Conservation (phyloP, 2,113 vertebrate genomes). For the Zingel zingel region DNA sequence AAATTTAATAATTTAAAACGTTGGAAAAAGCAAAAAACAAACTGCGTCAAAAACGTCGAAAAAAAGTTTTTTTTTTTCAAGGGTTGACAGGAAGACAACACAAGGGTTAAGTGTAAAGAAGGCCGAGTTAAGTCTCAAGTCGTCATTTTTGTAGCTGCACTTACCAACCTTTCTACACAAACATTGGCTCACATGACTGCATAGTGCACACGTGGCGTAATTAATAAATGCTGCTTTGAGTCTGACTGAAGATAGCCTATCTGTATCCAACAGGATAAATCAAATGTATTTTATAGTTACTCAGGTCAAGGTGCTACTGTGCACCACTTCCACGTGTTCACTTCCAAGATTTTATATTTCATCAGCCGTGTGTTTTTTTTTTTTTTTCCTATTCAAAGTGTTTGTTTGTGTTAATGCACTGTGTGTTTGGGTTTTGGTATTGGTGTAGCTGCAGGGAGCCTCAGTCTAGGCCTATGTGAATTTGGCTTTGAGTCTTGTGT, state of each 20-base stretch:
- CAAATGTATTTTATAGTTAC: background rate
- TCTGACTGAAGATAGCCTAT: background rate
- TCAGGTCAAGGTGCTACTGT: background rate
- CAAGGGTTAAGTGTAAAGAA: no score
- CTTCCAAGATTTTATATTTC: background rate
- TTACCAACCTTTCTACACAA: background rate
- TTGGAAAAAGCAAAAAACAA: no score
- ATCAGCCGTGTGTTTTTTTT: background rate
- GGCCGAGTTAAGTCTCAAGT: no score
- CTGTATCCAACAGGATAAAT: background rate
- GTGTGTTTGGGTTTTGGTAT: constrained; percentile 1
- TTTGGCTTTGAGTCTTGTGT: constrained; percentile 43
- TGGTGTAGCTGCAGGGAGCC: constrained; percentile 14
- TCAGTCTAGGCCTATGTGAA: constrained; percentile 51
- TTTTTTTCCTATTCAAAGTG: background rate
- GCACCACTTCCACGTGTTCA: background rate
- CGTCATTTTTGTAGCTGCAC: background rate
- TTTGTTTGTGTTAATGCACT: constrained; percentile 31
- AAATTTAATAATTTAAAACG: no score
- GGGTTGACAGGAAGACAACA: no score
- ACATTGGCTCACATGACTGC: background rate
- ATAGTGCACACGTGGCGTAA: background rate
- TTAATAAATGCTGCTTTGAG: background rate
- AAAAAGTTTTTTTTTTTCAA: no score
- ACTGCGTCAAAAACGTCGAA: no score